Evolutionary conservation across 2,888 invertebrate genomes (phyloP).

Genomic region (Hermodice carunculata): DNA sequence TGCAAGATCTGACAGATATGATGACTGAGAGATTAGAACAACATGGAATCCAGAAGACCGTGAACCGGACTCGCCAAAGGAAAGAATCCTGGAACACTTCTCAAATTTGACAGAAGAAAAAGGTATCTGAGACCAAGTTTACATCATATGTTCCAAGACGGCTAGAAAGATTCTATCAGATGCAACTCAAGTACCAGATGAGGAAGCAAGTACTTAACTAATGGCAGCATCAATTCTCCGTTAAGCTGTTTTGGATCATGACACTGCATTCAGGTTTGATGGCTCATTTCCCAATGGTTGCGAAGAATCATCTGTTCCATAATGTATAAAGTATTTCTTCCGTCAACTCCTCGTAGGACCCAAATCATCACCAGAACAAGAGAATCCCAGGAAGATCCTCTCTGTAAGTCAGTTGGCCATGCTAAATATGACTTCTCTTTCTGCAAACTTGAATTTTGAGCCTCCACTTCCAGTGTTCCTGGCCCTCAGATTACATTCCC

Average conservation of each 20-base stretch:
- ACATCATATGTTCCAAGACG: conserved; percentile 21
- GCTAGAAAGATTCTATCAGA: conserved; percentile 22
- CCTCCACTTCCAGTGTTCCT: conserved; percentile 20
- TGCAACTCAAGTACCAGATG: conserved; percentile 28
- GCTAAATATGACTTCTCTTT: conserved; percentile 15
- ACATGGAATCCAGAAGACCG: conserved; percentile 24
- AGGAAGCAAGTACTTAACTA: conserved; percentile 27
- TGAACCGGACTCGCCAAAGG: conserved; percentile 26
- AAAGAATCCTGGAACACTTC: conserved; percentile 27
- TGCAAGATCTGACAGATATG: conserved; percentile 30
- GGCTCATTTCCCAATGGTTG: conserved; percentile 20
- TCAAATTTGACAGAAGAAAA: conserved; percentile 27
- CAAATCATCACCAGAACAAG: conserved; percentile 1
- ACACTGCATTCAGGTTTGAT: conserved; percentile 22
- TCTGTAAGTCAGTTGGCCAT: conserved; percentile 13
- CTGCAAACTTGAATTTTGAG: conserved; percentile 18
- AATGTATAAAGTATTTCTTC: conserved; percentile 5
- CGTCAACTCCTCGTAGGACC: conserved; percentile 3
- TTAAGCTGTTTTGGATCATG: conserved; percentile 30
- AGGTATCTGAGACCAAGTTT: conserved; percentile 21
- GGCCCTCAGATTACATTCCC: conserved; percentile 17
- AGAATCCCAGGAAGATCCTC: conserved; percentile 6
- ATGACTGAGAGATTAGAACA: conserved; percentile 24
- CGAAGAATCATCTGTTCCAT: conserved; percentile 20
- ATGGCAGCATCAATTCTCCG: conserved; percentile 28